Evolutionary conservation across 2,888 invertebrate genomes (phyloP), one percentile per base, ranked within the genome.

Genomic region (Lycia hirtaria): DNA sequence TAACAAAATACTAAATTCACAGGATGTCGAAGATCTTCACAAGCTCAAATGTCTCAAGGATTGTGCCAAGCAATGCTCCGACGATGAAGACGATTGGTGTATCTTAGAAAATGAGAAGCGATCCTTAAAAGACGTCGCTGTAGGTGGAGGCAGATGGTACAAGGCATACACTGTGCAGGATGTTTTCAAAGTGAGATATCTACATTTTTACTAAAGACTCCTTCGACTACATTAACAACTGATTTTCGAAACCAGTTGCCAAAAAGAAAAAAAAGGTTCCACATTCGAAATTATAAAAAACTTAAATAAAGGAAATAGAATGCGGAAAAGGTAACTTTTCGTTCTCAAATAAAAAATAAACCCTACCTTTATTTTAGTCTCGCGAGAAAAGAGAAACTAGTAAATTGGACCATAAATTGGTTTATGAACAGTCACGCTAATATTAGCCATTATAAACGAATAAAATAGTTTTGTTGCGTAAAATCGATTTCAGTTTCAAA

Each of bases 81-180:
- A 37, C 7, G 58, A 62, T 0, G 71, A 74, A 17, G 81, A 82
- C 0, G 84, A 83, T 0, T 93, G 93, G 84, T 83, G 85, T 47
- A 56, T 87, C 1, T 71, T 88, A 32, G 77, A 81, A 24, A 71
- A 73, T 22, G 64, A 69, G 3, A 57, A 69, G 1, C 71, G 78
- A 0, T 20, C 53, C 0, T 22, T 84, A 2, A 76, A 92, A 63
- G 71, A 78, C 6, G 60, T 93, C n/a, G 68, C 76, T 0, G 74
- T 88, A 1, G 74, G 74, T 0, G 72, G 78, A 0, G 80, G 78
- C 3, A 85, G 84, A 19, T 95, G 95, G 93, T 92, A 93, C 69
- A 94, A 94, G 73, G 93, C 94, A 0, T 88, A 82, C 43, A 87
- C 86, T 0, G 49, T 95, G 0, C 78, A 87, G n/a, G 93, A 94